Conservation (phyloP, 2,888 invertebrate genomes). For the Dicyrtoma fusca region DNA sequence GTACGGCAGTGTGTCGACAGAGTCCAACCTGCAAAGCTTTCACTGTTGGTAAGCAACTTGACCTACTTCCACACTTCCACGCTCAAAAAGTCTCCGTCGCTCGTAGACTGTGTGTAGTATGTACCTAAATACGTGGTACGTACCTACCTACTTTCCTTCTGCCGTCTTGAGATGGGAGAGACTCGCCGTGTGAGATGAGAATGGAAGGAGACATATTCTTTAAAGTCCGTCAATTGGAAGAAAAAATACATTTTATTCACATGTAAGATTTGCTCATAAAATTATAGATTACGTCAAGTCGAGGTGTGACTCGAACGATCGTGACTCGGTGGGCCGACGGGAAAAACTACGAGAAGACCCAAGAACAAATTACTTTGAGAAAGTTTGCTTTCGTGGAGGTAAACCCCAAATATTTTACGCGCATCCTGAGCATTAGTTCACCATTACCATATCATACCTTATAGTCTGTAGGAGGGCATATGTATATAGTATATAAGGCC, state of each 20-base stretch:
- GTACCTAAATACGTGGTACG: too few species aligned
- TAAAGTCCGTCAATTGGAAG: neutral
- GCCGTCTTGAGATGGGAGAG: neutral
- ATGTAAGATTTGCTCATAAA: conserved; percentile 7
- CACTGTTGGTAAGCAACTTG: conserved; percentile 58
- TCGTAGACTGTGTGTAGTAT: too few species aligned
- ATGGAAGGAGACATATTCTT: neutral
- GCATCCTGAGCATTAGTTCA: neutral
- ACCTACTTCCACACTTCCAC: neutral
- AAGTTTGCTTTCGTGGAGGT: conserved; percentile 61
- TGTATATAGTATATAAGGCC: too few species aligned
- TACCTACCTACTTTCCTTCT: neutral
- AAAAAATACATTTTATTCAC: conserved; percentile 9
- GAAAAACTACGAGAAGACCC: conserved; percentile 59
- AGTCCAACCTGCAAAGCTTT: conserved; percentile 59
- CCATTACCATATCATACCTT: too few species aligned
- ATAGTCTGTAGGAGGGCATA: too few species aligned
- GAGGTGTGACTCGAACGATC: conserved; percentile 60
- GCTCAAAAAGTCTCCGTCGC: neutral
- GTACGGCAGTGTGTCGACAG: conserved; percentile 60
- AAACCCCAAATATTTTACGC: conserved; percentile 36
- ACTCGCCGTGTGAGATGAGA: neutral
- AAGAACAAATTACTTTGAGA: conserved; percentile 61
- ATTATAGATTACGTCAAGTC: conserved; percentile 60
- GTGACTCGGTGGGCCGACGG: conserved; percentile 59